Conservation (phyloP, 2,113 vertebrate genomes). For the Ceyx margarethae region DNA sequence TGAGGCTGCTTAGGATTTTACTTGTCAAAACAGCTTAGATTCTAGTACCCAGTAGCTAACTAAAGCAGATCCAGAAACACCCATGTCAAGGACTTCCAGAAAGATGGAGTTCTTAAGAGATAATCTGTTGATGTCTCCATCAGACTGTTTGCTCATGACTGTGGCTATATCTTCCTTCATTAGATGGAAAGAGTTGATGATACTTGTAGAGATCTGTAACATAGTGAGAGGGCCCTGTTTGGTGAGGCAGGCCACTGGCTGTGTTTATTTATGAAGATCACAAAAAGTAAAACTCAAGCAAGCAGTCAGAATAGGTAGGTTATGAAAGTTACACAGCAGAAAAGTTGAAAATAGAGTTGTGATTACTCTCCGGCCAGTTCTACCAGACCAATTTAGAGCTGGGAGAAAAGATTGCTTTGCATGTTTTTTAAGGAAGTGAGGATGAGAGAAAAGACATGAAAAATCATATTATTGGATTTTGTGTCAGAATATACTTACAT, state of each 20-base stretch:
- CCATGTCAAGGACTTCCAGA: background rate
- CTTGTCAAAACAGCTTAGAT: background rate
- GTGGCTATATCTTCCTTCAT: background rate
- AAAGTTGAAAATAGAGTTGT: background rate
- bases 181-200: background rate
- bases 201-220: background rate
- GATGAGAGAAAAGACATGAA: background rate
- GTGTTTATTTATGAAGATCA: background rate
- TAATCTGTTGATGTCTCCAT: background rate
- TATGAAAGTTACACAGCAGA: rapidly evolving
- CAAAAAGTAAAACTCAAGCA: background rate
- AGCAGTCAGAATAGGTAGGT: background rate
- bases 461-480: background rate
- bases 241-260: background rate
- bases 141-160: background rate
- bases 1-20: background rate
- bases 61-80: background rate
- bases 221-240: rapidly evolving
- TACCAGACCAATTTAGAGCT: background rate
- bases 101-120: background rate
- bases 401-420: background rate
- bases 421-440: background rate
- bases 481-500: background rate
- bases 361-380: background rate
- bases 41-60: background rate